Conservation (phyloP, 2,797 vertebrate species). For the Sphenopsis melanotis region DNA sequence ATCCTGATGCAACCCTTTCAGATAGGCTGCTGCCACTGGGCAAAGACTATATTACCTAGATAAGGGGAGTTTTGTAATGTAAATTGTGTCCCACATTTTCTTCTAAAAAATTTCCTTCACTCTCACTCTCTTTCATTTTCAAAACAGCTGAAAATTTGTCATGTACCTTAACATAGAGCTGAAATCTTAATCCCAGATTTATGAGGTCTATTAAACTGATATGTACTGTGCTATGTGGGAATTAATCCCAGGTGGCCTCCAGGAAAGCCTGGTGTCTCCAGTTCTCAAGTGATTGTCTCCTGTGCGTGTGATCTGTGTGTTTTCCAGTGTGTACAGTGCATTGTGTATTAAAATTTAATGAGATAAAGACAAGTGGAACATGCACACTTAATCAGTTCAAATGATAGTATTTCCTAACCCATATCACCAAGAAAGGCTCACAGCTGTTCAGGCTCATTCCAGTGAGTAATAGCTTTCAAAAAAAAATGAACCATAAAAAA, state of each 20-base stretch:
- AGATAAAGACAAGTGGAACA: slow-evolving; percentile 9
- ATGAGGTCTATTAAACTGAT: slow-evolving; percentile 29
- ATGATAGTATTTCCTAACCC: neutral
- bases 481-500: slow-evolving; percentile 27
- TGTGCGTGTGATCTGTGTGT: neutral
- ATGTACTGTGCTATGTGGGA: neutral
- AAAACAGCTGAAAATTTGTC: neutral
- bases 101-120: neutral
- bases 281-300: neutral
- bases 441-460: slow-evolving; percentile 26
- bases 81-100: neutral
- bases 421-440: neutral
- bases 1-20: neutral
- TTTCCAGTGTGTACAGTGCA: neutral
- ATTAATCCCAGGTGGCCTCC: slow-evolving; percentile 8
- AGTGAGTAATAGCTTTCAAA: neutral
- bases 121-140: neutral
- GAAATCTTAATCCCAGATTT: slow-evolving; percentile 45
- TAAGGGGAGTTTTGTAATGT: neutral
- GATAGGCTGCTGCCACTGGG: neutral
- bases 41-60: neutral
- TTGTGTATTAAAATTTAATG: neutral
- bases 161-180: neutral
- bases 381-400: neutral
- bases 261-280: neutral